Conservation (phyloP, 2,797 vertebrate genomes). For the Caiman crocodilus region DNA sequence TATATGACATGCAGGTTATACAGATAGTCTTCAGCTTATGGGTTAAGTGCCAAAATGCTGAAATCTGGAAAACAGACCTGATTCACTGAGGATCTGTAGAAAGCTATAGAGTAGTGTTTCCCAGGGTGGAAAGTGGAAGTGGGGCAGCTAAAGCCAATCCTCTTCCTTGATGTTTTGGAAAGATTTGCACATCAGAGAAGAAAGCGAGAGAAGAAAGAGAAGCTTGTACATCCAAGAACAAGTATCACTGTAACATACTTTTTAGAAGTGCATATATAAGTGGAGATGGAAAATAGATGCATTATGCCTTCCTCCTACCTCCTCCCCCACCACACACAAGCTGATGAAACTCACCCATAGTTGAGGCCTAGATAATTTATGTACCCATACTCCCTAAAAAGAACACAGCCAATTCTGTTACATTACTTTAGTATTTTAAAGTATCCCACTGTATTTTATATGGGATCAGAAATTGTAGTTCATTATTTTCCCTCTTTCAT, state of each 20-base stretch:
- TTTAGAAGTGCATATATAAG: not conserved
- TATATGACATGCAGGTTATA: not conserved
- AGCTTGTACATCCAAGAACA: not conserved
- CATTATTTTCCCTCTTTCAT: not conserved
- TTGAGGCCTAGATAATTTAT: too few species aligned
- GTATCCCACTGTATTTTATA: not conserved
- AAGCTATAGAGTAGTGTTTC: fast-evolving
- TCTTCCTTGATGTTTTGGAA: not conserved
- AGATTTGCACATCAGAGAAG: not conserved
- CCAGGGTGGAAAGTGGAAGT: not conserved
- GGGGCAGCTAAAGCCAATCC: fast-evolving
- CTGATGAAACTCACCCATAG: not conserved
- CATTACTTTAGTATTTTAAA: not conserved
- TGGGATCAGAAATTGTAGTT: not conserved
- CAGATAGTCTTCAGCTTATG: too few species aligned
- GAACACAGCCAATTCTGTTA: too few species aligned
- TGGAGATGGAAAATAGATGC: not conserved
- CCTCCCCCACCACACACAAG: not conserved
- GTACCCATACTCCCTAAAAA: too few species aligned
- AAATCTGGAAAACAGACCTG: not conserved
- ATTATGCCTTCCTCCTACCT: not conserved
- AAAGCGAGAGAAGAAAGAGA: not conserved
- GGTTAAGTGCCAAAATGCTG: not conserved
- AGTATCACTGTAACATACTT: not conserved
- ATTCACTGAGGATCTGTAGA: not conserved